Base-by-base conservation (phyloP, 1,140 invertebrate genomes). In the Leptonema lineaticorne region DNA sequence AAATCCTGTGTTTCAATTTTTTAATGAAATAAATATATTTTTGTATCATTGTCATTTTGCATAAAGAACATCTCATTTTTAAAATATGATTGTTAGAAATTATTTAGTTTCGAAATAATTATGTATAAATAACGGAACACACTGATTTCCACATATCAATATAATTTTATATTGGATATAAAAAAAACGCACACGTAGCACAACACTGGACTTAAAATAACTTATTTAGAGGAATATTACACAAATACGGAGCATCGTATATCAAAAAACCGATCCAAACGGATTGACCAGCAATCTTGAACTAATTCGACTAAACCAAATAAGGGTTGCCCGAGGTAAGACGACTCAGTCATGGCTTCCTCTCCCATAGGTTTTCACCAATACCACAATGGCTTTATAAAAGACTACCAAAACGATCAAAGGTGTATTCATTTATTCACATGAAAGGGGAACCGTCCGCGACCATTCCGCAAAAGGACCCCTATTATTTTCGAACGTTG, bases 351-450 rank as follows among this genome's bases (percentile, higher is more conserved):
- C 69, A 48, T 59, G 66, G 67, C 20, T 53, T 53, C 20, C 28
- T 69, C 65, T 68, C 68, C 45, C 28, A 63, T 68, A 62, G 65
- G 68, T 68, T 72, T 60, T 22, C 64, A 72, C 71, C 71, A 62
- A 69, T 46, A 72, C 71, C 71, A 72, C 71, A 72, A 72, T 69
- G 65, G 26, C 26, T 63, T 67, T 58, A 69, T 69, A 72, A 71
- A 72, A 66, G 63, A 66, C 65, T 60, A 68, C 67, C 56, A 63
- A 58, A 62, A 26, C 67, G 60, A 69, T 69, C 64, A 69, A 69
- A 72, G 71, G 71, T 72, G 71, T 65, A 72, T 72, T 67, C 71
- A 65, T 68, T 68, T 72, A 69, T 72, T 64, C 65, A 68, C 67
- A 71, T 70, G 68, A 71, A 69, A 68, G 67, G 67, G 70, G 67